Evolutionary conservation across 2,113 vertebrate genomes (phyloP), one percentile per base, ranked within the genome.

Genomic region (Pyxicephalus adspersus): DNA sequence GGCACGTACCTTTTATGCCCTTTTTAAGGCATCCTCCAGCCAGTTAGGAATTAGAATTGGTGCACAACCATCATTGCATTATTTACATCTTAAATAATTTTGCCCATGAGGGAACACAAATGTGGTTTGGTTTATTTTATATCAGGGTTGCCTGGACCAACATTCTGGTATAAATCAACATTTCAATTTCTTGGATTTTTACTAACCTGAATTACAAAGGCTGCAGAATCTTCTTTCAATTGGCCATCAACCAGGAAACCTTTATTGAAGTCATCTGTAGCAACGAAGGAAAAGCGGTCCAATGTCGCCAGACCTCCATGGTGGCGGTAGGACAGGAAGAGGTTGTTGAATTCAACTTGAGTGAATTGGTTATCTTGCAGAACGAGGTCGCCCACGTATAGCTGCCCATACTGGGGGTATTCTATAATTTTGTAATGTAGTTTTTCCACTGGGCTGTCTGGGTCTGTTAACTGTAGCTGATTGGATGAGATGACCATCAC

Each of bases 221-320:
- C 68, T 1, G 71, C 81, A 0, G 88, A 81, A 29, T 93, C 86
- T 22, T 89, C 83, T 80, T 82, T 93, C 81, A 89, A 83, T 83
- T 91, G 87, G 19, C 90, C 91, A 9, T 87, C 88, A 81, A 91
- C 87, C 86, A 92, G 83, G 89, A 93, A 93, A 2, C 87, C 87
- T 38, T 3, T 31, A 78, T 85, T 92, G 72, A 77, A 84, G 66
- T 91, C 64, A 25, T 95, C 94, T 0, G 73, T 89, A 2, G 85
- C 84, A 78, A 87, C 82, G 83, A 93, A 95, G 85, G 73, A 85
- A 85, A 94, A 92, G 7, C 81, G 84, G 87, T 92, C 87, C 2
- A 83, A 83, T 60, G 87, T 83, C 0, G 77, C 84, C 20, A 52
- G 15, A 7, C 80, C 83, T 76, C 75, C 78, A 0, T 83, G 38